These are phyloP conservation scores for Epizoanthus stellaris DNA, from an alignment of 92 coral and sea anemone species.

Conservation along the genomic window DNA sequence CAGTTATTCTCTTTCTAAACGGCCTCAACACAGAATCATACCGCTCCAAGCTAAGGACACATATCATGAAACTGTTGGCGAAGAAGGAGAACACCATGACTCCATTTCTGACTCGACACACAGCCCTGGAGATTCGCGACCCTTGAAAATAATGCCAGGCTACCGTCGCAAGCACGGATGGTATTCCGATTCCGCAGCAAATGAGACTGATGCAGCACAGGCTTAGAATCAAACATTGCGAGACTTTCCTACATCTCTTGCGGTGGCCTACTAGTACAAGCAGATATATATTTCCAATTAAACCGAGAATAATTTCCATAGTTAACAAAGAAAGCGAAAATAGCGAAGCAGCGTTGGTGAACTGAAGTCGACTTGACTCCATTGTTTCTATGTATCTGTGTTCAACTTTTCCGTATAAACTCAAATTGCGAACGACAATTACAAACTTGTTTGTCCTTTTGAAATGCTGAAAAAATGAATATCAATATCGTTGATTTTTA, in stretches of 20 bases:
- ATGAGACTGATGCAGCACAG: neutral
- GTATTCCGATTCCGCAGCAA: slow-evolving; percentile 1
- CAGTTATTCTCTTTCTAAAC: neutral
- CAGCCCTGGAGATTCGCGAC: neutral
- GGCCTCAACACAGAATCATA: slow-evolving; percentile 11
- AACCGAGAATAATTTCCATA: slow-evolving; percentile 8
- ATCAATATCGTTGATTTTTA: no score
- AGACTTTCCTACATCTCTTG: neutral
- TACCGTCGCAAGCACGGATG: neutral
- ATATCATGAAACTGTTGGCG: slow-evolving; percentile 14
- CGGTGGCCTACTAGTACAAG: neutral
- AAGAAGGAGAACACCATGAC: neutral
- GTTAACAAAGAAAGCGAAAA: neutral
- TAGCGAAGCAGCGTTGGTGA: neutral
- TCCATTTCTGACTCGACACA: neutral
- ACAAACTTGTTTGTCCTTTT: no score
- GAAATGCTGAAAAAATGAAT: no score
- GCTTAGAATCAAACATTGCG: neutral
- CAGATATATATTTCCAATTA: neutral
- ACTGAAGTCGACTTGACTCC: neutral
- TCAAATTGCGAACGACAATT: no score
- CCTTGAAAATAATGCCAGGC: neutral
- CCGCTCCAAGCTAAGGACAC: slow-evolving; percentile 6
- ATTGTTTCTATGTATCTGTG: neutral
- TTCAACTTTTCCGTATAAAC: no score